phyloP scores from a whole-genome alignment of 1,140 invertebrate species.

The Meteorus sp. region DNA sequence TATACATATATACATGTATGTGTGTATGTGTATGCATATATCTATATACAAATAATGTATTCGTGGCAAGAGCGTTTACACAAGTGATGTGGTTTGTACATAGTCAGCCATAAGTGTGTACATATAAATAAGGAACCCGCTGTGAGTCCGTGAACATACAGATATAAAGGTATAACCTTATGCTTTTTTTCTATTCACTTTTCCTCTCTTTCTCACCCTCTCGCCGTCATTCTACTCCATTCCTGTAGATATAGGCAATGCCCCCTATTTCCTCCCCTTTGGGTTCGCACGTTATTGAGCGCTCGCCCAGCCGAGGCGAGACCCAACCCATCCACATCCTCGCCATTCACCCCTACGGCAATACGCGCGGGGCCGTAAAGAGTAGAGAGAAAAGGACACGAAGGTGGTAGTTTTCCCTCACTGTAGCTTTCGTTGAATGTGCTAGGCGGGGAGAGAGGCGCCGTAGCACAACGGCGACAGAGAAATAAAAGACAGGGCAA shows the following conservation, averaged over 20 bases:
- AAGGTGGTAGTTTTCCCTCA: slow-evolving; percentile 13
- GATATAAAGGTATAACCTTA: background rate
- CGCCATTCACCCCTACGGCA: slow-evolving; percentile 44
- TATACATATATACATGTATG: no score
- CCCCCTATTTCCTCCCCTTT: slow-evolving; percentile 43
- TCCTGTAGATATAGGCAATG: slow-evolving; percentile 44
- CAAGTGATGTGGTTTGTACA: background rate
- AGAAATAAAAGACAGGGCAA: slow-evolving; percentile 22
- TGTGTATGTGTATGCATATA: background rate
- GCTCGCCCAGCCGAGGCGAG: slow-evolving; percentile 58
- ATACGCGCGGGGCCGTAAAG: no score
- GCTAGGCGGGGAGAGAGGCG: slow-evolving; percentile 9
- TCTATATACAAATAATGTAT: background rate
- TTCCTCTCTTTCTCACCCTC: no score
- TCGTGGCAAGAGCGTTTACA: no score
- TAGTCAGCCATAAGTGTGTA: background rate
- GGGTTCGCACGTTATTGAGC: slow-evolving; percentile 62
- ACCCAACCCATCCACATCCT: slow-evolving; percentile 57
- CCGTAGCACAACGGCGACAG: background rate
- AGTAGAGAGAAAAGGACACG: slow-evolving; percentile 31
- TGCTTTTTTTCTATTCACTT: no score
- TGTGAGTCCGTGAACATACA: background rate
- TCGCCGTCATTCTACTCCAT: slow-evolving; percentile 43
- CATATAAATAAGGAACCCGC: background rate
- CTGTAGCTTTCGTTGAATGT: slow-evolving; percentile 30